A percentile compares a stretch with the other conserved stretches of the same genome.
phyloP scores from a whole-genome alignment of 2,888 invertebrate genomes.

The Halocaridina rubra region DNA sequence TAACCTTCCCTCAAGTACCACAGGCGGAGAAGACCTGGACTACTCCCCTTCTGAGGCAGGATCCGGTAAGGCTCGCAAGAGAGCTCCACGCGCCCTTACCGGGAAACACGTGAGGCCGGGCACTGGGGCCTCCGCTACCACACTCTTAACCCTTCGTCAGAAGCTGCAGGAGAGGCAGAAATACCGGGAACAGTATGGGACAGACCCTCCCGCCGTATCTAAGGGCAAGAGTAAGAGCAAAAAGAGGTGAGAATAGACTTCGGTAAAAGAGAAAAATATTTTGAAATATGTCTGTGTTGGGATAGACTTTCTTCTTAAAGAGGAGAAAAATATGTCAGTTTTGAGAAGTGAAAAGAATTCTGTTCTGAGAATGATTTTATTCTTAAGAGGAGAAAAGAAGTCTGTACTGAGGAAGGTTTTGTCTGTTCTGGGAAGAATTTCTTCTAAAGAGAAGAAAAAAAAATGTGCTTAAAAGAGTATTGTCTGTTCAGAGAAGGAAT shows the following conservation, averaged over 20 bases:
- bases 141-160: slow-evolving; percentile 68
- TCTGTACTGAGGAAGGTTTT: no score
- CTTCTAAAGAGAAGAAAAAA: no score
- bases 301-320: no score
- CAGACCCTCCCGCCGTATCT: slow-evolving; percentile 12
- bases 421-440: no score
- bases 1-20: slow-evolving; percentile 42
- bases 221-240: neutral
- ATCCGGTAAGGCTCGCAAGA: slow-evolving; percentile 64
- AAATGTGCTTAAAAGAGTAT: no score
- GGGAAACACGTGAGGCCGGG: slow-evolving; percentile 70
- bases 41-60: slow-evolving; percentile 5
- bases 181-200: slow-evolving; percentile 44
- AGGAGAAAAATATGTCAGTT: no score
- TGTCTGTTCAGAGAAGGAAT: no score
- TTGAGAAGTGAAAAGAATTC: no score
- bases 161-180: slow-evolving; percentile 69
- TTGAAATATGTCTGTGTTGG: no score
- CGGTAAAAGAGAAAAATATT: no score
- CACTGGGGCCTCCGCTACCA: slow-evolving; percentile 69
- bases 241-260: slow-evolving; percentile 21
- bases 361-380: no score
- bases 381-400: no score
- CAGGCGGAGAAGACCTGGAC: slow-evolving; percentile 22
- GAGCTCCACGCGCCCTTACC: slow-evolving; percentile 70